Conservation (phyloP, 2,888 invertebrate genomes). For the Nephrotoma flavescens region DNA sequence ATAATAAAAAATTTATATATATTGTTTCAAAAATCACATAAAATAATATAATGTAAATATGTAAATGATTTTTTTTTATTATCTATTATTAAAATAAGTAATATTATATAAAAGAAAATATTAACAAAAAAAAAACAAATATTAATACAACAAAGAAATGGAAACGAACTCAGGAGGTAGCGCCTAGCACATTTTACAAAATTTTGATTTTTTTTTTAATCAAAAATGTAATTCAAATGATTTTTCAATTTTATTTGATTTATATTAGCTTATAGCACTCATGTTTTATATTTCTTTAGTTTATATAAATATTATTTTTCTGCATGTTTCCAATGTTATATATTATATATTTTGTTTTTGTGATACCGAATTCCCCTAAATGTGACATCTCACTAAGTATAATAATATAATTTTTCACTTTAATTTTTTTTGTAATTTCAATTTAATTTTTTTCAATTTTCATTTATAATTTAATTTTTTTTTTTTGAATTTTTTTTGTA, state of each 20-base stretch:
- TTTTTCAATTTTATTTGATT: conserved; percentile 4
- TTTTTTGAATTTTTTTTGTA: conserved; percentile 14
- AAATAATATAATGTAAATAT: conserved; percentile 3
- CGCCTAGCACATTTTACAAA: conserved; percentile 6
- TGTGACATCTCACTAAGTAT: conserved; percentile 30
- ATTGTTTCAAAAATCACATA: neutral
- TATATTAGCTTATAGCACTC: conserved; percentile 8
- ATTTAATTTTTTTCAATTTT: conserved; percentile 4
- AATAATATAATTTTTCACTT: conserved; percentile 10
- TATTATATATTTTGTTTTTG: conserved; percentile 17
- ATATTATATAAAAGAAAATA: conserved; percentile 2
- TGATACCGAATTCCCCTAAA: conserved; percentile 31
- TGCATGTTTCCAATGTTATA: conserved; percentile 12
- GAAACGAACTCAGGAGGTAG: conserved; percentile 7
- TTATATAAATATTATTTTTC: conserved; percentile 5
- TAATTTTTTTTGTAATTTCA: conserved; percentile 3
- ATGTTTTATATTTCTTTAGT: conserved; percentile 7
- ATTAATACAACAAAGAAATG: conserved; percentile 5
- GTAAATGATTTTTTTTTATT: conserved; percentile 5
- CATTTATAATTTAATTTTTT: neutral
- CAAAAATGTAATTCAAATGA: neutral
- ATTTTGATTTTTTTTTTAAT: neutral
- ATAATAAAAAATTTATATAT: neutral
- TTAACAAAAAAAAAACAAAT: conserved; percentile 2
- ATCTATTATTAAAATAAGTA: conserved; percentile 3